Evolutionary conservation across 2,113 vertebrate species (phyloP).

Genomic region (Tetrax tetrax): DNA sequence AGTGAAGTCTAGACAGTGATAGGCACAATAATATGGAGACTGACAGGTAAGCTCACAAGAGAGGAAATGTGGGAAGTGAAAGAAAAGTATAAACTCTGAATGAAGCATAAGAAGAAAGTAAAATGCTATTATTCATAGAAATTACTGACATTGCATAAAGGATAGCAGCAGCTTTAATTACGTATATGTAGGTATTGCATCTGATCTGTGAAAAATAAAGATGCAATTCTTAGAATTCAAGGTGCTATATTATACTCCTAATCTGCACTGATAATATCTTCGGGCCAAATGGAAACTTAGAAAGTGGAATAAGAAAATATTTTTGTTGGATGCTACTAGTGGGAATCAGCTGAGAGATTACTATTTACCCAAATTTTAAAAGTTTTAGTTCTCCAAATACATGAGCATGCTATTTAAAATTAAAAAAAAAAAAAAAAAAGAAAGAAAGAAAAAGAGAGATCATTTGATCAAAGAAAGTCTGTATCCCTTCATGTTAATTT

Average conservation of each 20-base stretch:
- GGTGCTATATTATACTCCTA: not conserved
- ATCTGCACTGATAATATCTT: not conserved
- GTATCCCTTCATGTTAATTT: not conserved
- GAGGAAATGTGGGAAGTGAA: not conserved
- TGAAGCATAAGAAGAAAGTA: not conserved
- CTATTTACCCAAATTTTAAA: not conserved
- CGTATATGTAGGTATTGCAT: not conserved
- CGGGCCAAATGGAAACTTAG: not conserved
- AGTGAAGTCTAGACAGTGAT: not conserved
- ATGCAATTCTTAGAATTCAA: not conserved
- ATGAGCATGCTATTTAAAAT: not conserved
- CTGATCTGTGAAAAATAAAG: not conserved
- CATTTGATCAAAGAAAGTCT: not conserved
- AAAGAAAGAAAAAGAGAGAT: fast-evolving
- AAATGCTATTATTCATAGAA: not conserved
- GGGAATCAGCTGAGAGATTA: not conserved
- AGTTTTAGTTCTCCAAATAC: not conserved
- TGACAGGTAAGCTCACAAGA: not conserved
- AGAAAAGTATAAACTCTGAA: not conserved
- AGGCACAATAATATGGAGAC: not conserved
- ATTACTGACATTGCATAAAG: not conserved
- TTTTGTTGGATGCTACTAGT: not conserved
- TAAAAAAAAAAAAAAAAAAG: too few species aligned
- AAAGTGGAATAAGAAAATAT: not conserved
- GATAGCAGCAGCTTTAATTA: not conserved